These are phyloP conservation scores for Pardosa pseudoannulata DNA, from an alignment of 2,888 invertebrate genomes.

Conservation along the genomic window DNA sequence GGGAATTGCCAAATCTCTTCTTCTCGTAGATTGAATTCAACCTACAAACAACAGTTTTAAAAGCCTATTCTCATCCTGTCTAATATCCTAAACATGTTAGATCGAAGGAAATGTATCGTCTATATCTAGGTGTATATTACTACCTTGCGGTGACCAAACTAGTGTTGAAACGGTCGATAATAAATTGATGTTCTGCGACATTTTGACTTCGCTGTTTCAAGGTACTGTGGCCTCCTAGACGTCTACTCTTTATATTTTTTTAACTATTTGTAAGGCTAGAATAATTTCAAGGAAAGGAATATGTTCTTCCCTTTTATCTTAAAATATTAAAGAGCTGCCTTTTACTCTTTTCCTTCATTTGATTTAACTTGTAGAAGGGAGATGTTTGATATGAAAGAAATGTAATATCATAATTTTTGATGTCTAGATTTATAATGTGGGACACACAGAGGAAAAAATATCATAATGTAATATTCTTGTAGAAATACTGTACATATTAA, in stretches of 20 bases:
- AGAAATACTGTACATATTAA: too few relatives aligned
- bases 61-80: not conserved
- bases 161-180: not conserved
- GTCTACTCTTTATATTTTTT: not conserved
- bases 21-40: not conserved
- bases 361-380: too few relatives aligned
- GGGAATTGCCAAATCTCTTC: not conserved
- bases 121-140: not conserved
- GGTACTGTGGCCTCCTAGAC: conserved; percentile 8
- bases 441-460: too few relatives aligned
- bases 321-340: not conserved
- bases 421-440: too few relatives aligned
- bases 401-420: too few relatives aligned
- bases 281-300: too few relatives aligned
- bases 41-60: not conserved
- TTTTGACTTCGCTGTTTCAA: not conserved
- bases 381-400: too few relatives aligned
- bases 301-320: not conserved
- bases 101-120: not conserved
- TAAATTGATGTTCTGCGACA: not conserved
- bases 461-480: too few relatives aligned
- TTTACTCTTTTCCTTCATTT: too few relatives aligned
- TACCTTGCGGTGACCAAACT: not conserved
- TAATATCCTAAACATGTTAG: not conserved
- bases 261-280: too few relatives aligned